Percentiles rank a stretch among this genome's conserved stretches.
These are phyloP conservation scores for Spilosoma lubricipeda DNA, from an alignment of 2,888 invertebrate genomes.

Conservation along the genomic window DNA sequence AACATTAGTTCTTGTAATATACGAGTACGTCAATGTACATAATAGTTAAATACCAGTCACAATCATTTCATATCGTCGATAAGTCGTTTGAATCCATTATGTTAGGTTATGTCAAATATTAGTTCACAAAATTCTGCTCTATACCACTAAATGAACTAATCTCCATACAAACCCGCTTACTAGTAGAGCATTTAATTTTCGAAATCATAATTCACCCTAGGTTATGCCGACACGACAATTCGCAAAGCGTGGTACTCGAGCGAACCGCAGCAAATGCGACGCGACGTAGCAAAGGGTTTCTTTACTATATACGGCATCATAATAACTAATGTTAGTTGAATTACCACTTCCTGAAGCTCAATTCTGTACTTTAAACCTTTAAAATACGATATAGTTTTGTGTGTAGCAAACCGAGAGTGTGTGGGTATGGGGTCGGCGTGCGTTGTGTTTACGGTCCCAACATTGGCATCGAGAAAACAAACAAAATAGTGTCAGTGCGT, in stretches of 20 bases:
- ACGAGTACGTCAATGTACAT: neutral
- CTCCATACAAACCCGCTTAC: conserved; percentile 27
- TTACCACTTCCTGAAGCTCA: conserved; percentile 24
- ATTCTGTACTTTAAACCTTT: conserved; percentile 33
- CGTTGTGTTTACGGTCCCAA: conserved; percentile 54
- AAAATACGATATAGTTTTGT: conserved; percentile 33
- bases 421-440: conserved; percentile 38
- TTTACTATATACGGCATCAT: conserved; percentile 52
- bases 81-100: neutral
- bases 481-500: conserved; percentile 47
- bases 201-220: conserved; percentile 42
- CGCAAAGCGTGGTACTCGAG: conserved; percentile 39
- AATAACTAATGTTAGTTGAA: conserved; percentile 49
- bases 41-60: neutral
- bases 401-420: conserved; percentile 19
- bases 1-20: no score
- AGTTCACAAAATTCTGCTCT: neutral
- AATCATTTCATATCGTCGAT: neutral
- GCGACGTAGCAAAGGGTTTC: conserved; percentile 56
- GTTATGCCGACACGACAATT: conserved; percentile 47
- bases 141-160: conserved; percentile 18
- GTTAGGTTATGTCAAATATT: neutral
- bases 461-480: conserved; percentile 55
- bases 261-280: conserved; percentile 51
- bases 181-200: conserved; percentile 38